Conservation (phyloP, 2,888 invertebrate species). For the Cylindroiulus punctatus region DNA sequence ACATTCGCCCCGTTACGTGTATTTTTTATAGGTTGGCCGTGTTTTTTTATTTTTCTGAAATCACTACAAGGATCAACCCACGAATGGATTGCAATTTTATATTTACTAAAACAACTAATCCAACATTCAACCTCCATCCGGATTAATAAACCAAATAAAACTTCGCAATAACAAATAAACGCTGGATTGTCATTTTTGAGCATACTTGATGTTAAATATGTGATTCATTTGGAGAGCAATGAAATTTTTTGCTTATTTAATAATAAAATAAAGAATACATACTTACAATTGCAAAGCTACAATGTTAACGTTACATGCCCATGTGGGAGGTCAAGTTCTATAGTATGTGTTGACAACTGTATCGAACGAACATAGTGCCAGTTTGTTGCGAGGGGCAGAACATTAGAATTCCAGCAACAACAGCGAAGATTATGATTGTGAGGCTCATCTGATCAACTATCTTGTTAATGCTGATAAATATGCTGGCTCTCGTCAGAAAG, state of each 20-base stretch:
- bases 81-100: too few relatives aligned
- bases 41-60: too few relatives aligned
- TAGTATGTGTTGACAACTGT: neutral
- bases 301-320: neutral
- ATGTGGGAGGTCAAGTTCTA: neutral
- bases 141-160: too few relatives aligned
- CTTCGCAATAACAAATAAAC: too few relatives aligned
- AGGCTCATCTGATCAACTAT: neutral
- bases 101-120: too few relatives aligned
- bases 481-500: neutral
- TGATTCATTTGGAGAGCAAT: constrained; percentile 11
- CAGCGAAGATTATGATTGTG: neutral
- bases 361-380: neutral
- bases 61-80: too few relatives aligned
- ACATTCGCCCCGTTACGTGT: too few relatives aligned
- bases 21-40: too few relatives aligned
- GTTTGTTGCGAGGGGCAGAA: neutral
- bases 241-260: neutral
- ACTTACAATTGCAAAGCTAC: constrained; percentile 35
- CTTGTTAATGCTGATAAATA: neutral
- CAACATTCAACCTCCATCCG: too few relatives aligned
- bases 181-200: neutral
- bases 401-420: neutral
- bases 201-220: neutral
- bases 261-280: constrained; percentile 45